Evolutionary conservation across 2,888 invertebrate species (phyloP), one percentile per base, ranked within the genome.

Genomic region (Drosophila quinaria): DNA sequence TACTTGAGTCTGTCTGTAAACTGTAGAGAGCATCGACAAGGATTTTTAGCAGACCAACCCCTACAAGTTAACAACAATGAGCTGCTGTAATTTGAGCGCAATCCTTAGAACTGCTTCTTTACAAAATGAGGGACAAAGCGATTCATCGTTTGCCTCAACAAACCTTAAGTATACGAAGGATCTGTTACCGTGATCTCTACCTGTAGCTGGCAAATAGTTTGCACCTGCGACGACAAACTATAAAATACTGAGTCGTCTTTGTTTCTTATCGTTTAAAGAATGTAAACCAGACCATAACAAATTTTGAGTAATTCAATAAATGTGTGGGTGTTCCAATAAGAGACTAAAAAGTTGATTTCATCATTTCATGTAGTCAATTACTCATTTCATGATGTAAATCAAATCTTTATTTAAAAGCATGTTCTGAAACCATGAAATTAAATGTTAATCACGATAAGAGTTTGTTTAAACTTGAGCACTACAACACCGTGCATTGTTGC

Each of bases 1-100:
- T 68, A 80, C 66, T 77, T 64, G 55, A 71, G 60, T 9, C 10
- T 4, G 29, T 15, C 13, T 15, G 17, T 8, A 46, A 13, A 15
- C 13, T 15, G 47, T 11, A 39, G 29, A 56, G 13, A 58, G 17
- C 13, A 33, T 15, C 33, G 13, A 17, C 39, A 37, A 29, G 29
- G 19, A 51, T 22, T 22, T 19, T 1, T n/a, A 33, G 17, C 31
- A 15, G 46, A 58, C 46, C 46, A 65, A 42, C 66, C 61, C 66
- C 66, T 66, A 66, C 49, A 25, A 55, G 25, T 25, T 1, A 44
- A 50, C 42, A 50, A 50, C 41, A 19, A 17, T 4, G 17, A 4
- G 15, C 19, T 42, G 22, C 25, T 56, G 56, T 56, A 56, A 56
- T 56, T 56, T 56, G 56, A 56, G 56, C 46, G 46, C 56, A 56